Percentiles rank a stretch among this genome's conserved stretches.
Conservation (phyloP, 2,113 vertebrate genomes). For the Oxyruncus cristatus region DNA sequence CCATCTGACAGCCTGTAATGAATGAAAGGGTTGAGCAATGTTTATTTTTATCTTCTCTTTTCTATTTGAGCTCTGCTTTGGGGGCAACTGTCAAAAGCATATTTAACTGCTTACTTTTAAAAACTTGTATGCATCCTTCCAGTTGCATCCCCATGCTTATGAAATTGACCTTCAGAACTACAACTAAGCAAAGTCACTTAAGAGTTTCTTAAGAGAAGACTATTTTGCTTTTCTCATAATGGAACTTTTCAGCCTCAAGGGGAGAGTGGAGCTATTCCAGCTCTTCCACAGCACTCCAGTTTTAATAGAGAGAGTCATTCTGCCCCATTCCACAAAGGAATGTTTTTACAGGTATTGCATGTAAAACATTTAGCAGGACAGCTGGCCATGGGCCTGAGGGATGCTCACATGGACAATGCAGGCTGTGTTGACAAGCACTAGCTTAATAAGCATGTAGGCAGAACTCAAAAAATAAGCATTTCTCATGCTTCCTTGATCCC, state of each 20-base stretch:
- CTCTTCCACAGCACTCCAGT: not conserved
- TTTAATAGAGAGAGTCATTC: not conserved
- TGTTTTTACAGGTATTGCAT: not conserved
- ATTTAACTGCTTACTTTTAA: not conserved
- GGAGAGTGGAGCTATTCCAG: not conserved
- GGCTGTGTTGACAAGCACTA: not conserved
- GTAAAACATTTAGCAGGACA: not conserved
- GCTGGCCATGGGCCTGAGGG: not conserved
- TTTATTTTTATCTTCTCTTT: slow-evolving; percentile 51
- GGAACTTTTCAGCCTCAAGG: not conserved
- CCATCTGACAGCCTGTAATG: slow-evolving; percentile 23
- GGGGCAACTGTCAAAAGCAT: not conserved
- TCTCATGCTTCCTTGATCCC: not conserved
- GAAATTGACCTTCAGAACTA: not conserved
- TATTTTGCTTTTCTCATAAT: not conserved
- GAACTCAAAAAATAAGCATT: not conserved
- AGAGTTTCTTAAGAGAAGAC: not conserved
- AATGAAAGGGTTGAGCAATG: not conserved
- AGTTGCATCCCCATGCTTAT: accelerated
- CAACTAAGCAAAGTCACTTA: not conserved
- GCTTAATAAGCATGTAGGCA: not conserved
- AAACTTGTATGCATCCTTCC: not conserved
- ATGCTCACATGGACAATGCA: accelerated
- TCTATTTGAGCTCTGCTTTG: not conserved
- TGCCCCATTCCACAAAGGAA: not conserved